phyloP scores from a whole-genome alignment of 2,888 invertebrate species.

The Pristionchus entomophagus region DNA sequence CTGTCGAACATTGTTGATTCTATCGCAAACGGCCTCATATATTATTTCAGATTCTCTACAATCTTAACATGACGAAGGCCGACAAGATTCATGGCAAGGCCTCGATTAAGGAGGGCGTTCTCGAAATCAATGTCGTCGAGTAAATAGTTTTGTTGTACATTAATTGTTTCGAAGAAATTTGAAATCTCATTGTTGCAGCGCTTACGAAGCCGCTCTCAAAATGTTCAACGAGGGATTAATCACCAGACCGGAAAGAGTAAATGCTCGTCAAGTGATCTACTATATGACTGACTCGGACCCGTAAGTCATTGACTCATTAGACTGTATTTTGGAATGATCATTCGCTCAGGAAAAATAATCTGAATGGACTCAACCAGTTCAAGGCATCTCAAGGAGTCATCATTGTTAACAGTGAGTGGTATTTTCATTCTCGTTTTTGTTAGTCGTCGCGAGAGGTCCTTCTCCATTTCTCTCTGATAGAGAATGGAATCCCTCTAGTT shows the following conservation, averaged over 20 bases:
- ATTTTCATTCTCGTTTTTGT: no score
- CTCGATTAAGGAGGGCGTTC: neutral
- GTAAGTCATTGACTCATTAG: neutral
- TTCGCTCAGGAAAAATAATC: neutral
- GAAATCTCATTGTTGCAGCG: neutral
- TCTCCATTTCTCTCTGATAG: no score
- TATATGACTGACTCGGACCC: conserved; percentile 14
- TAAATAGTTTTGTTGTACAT: no score
- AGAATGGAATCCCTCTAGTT: no score
- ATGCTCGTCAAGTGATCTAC: conserved; percentile 6
- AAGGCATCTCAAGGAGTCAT: no score
- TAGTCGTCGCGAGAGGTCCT: no score
- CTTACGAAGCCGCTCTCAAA: neutral
- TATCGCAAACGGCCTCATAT: no score
- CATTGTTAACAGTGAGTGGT: conserved; percentile 11
- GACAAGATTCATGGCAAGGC: neutral
- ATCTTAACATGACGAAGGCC: neutral
- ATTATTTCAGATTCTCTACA: no score
- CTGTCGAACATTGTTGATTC: no score
- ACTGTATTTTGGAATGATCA: neutral
- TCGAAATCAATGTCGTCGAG: neutral
- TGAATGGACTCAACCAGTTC: neutral
- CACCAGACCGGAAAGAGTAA: neutral
- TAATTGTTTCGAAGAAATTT: neutral
- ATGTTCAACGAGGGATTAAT: neutral